Evolutionary conservation across 2,797 vertebrate genomes (phyloP).

Genomic region (Eremophila alpestris): DNA sequence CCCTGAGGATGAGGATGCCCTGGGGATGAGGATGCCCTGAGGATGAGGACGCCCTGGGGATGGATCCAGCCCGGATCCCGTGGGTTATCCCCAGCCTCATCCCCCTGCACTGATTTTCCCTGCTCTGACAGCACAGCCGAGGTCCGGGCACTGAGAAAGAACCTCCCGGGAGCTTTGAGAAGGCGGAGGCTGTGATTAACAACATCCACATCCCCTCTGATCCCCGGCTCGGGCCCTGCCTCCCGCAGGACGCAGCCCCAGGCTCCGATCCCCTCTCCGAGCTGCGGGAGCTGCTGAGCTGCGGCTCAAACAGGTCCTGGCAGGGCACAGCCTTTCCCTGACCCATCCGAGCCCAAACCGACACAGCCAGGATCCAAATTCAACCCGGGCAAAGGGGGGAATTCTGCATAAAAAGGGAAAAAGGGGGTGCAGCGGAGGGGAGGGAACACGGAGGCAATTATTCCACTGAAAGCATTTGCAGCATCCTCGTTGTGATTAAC

Average conservation of each 20-base stretch:
- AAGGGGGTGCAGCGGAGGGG: background rate
- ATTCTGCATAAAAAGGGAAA: background rate
- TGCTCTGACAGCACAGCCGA: background rate
- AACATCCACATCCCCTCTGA: rapidly evolving
- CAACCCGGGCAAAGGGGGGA: background rate
- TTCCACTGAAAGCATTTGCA: slow-evolving; percentile 8
- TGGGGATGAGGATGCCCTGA: too few relatives aligned
- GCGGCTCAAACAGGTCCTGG: rapidly evolving
- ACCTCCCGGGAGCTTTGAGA: background rate
- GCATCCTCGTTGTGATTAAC: slow-evolving; percentile 29
- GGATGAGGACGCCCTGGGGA: too few relatives aligned
- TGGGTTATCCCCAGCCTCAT: background rate
- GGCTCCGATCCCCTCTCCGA: too few relatives aligned
- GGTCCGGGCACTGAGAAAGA: rapidly evolving
- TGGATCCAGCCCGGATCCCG: rapidly evolving
- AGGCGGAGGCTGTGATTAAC: background rate
- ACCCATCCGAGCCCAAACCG: background rate
- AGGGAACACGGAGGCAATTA: background rate
- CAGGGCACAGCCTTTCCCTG: background rate
- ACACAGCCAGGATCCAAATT: background rate
- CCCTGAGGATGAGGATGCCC: too few relatives aligned
- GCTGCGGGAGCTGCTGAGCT: background rate
- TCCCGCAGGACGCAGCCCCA: rapidly evolving
- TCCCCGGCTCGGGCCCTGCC: rapidly evolving
- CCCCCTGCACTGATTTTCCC: background rate